Percentiles rank a stretch among this genome's conserved stretches.
Conservation (phyloP, 2,888 invertebrate genomes). For the Microctonus brassicae region DNA sequence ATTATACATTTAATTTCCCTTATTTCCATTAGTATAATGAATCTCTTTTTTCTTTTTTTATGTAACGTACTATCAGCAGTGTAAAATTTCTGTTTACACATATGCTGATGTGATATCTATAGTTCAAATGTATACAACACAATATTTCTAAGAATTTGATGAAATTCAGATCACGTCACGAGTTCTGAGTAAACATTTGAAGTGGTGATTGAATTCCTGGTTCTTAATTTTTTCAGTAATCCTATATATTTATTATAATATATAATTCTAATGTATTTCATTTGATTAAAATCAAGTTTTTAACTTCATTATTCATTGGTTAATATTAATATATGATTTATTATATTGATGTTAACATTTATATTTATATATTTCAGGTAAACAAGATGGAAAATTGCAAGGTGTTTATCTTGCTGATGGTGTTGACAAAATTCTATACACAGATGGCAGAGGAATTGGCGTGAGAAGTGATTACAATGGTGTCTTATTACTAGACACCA, state of each 20-base stretch:
- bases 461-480: constrained; percentile 93
- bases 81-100: not conserved
- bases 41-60: not conserved
- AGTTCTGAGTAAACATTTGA: not conserved
- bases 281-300: no score
- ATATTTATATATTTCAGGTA: constrained; percentile 69
- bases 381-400: constrained; percentile 76
- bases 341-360: not conserved
- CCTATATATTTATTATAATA: not conserved
- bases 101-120: not conserved
- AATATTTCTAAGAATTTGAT: not conserved
- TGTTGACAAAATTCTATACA: constrained; percentile 86
- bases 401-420: constrained; percentile 81
- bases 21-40: no score
- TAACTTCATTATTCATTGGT: no score
- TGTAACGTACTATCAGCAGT: not conserved
- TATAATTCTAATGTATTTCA: not conserved
- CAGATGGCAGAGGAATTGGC: constrained; percentile 85
- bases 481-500: constrained; percentile 88
- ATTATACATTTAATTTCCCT: no score
- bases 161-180: not conserved
- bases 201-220: not conserved
- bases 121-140: not conserved
- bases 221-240: not conserved
- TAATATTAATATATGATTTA: not conserved